Percentiles rank a stretch among this genome's conserved stretches.
Conservation (phyloP, 1,140 invertebrate genomes). For the Drosophila burlai region DNA sequence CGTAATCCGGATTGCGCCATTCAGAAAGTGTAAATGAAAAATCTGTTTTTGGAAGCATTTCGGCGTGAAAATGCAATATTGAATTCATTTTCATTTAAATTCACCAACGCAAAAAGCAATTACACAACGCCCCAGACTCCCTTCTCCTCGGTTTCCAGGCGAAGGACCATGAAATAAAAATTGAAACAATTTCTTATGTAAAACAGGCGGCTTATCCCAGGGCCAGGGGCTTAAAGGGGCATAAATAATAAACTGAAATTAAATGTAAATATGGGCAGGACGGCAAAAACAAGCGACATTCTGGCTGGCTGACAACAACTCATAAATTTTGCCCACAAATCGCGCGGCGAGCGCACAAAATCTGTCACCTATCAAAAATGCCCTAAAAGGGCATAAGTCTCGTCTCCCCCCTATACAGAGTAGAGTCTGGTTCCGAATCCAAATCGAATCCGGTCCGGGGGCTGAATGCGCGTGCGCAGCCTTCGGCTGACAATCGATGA, state of each 20-base stretch:
- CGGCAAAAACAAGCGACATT: conserved; percentile 36
- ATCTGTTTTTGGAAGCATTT: conserved; percentile 85
- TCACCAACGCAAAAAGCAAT: conserved; percentile 81
- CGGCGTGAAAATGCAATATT: conserved; percentile 85
- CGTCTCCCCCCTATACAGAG: neutral
- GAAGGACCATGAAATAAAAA: conserved; percentile 51
- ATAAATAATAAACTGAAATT: conserved; percentile 76
- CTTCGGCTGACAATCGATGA: conserved; percentile 78
- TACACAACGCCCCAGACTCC: conserved; percentile 50
- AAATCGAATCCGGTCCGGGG: conserved; percentile 27
- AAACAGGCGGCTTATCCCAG: conserved; percentile 32
- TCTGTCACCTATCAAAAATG: conserved; percentile 85
- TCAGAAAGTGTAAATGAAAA: conserved; percentile 85
- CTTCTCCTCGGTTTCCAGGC: neutral
- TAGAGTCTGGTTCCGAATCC: conserved; percentile 9
- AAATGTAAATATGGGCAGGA: conserved; percentile 68
- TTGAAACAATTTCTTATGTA: conserved; percentile 69
- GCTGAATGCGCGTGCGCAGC: conserved; percentile 68
- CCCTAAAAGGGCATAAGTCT: conserved; percentile 82
- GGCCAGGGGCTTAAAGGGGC: conserved; percentile 20
- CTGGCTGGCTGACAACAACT: conserved; percentile 59
- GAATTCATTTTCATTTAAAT: conserved; percentile 85
- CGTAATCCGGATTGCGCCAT: conserved; percentile 85
- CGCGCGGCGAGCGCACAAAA: conserved; percentile 69
- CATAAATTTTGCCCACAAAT: conserved; percentile 80